Conservation (phyloP, 2,888 invertebrate species). For the Ethmia dodecea region DNA sequence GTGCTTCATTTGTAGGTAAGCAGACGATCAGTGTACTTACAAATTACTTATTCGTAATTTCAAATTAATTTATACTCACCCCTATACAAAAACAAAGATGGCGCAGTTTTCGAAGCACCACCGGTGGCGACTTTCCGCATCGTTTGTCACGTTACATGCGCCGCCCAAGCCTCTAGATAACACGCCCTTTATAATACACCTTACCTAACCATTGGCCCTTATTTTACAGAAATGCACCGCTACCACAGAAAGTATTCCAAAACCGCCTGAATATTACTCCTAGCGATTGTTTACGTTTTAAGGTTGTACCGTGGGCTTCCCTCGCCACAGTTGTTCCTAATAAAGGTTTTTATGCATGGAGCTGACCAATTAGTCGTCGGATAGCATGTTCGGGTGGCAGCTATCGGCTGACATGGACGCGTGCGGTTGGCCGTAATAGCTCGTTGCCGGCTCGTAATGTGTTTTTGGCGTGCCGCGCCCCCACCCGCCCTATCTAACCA, state of each 20-base stretch:
- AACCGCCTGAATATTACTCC: constrained; percentile 24
- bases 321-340: constrained; percentile 49
- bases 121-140: constrained; percentile 55
- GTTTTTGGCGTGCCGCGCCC: constrained; percentile 71
- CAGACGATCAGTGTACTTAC: no score
- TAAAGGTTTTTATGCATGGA: constrained; percentile 65
- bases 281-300: constrained; percentile 44
- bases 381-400: constrained; percentile 66
- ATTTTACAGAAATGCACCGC: constrained; percentile 32
- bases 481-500: constrained; percentile 57
- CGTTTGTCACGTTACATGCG: constrained; percentile 53
- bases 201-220: constrained; percentile 50
- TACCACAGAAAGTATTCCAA: constrained; percentile 38
- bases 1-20: no score
- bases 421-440: constrained; percentile 71
- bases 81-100: constrained; percentile 56
- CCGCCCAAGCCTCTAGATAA: constrained; percentile 55
- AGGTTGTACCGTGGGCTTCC: constrained; percentile 45
- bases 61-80: no score
- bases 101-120: constrained; percentile 37
- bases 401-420: constrained; percentile 56
- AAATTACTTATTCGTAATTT: no score
- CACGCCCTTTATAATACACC: constrained; percentile 55
- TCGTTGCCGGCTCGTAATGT: constrained; percentile 64
- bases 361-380: constrained; percentile 67